Evolutionary conservation across 2,888 invertebrate genomes (phyloP), one percentile per base, ranked within the genome.

Genomic region (Drosophila anceps): DNA sequence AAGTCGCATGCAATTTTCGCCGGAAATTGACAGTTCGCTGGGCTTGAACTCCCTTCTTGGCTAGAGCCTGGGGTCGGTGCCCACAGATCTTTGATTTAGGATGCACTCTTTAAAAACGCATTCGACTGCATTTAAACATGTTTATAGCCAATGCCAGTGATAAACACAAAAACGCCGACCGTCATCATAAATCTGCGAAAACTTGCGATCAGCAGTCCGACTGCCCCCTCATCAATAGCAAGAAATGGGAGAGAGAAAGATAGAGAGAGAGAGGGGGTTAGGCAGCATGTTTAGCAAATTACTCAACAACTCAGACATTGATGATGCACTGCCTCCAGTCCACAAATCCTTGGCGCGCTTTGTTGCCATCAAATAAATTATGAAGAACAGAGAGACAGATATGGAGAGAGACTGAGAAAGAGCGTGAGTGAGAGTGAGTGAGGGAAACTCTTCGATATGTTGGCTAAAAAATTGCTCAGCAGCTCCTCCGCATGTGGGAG

Each of bases 61-160:
- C 1, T 27, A 54, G 54, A 55, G 54, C 7, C 12, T 39, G 54
- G 43, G 68, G 79, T 72, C 84, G 76, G 70, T 59, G 54, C 46
- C 58, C 59, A 86, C 76, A 74, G 79, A 90, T 89, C 84, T 90
- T 85, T 91, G 90, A 85, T 88, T 91, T 88, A 91, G 82, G 86
- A 90, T 84, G 90, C 91, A 84, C 91, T 91, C 86, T 90, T 91
- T 92, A 91, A 92, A 91, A 91, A 92, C 81, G 79, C 92, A 91
- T 91, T 91, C 75, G 79, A 54, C 75, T 74, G 76, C 82, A 84
- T 91, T 87, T 82, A 75, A 70, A 71, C 57, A 79, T 77, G 80
- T 81, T 90, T 91, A 91, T 81, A 81, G 77, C 79, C 90, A 82
- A 88, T 84, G 77, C 79, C 69, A 54, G 48, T 64, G 66, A 73